Base-by-base conservation (phyloP, 2,888 invertebrate genomes). In the Mythimna albipuncta region DNA sequence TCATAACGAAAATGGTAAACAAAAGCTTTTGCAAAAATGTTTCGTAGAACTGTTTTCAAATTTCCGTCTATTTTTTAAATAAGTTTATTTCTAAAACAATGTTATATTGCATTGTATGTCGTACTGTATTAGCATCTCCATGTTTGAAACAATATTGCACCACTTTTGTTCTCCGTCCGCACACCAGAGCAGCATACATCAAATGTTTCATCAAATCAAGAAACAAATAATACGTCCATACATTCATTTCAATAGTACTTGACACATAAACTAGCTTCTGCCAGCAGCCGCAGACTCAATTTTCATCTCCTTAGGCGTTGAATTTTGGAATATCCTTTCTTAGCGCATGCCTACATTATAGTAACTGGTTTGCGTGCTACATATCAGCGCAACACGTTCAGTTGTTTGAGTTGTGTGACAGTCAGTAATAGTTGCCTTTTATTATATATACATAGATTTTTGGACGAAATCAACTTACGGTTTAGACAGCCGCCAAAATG, bases 151-250 rank as follows among this genome's bases (percentile, higher is more conserved):
- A 64, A 77, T 32, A 19, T 59, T 69, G 59, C 38, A 59, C 21
- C 44, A 21, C 44, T 69, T 77, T 77, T 69, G 76, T 74, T 69
- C 26, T 10, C 52, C 13, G 26, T 6, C 16, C 26, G 7, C 26
- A 47, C 6, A 52, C 50, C n/a, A 52, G 50, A 52, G 50, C 9
- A 52, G 50, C 50, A 52, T 52, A 52, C n/a, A 52, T 7, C 50
- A 52, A n/a, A 52, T 52, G n/a, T 52, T 52, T 52, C 47, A 47
- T 47, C 47, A 47, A 47, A 47, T 16, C 2, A 52, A n/a, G n/a
- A 52, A 52, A 19, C 50, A 16, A 50, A 50, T 19, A n/a, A 52
- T 9, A n/a, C 50, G 2, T n/a, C n/a, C n/a, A 52, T 9, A n/a
- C 50, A 52, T n/a, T 52, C 50, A 52, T 52, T 52, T 52, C 47